These are phyloP conservation scores for Seriola aureovittata DNA, from an alignment of 2,113 vertebrate species.

Conservation along the genomic window DNA sequence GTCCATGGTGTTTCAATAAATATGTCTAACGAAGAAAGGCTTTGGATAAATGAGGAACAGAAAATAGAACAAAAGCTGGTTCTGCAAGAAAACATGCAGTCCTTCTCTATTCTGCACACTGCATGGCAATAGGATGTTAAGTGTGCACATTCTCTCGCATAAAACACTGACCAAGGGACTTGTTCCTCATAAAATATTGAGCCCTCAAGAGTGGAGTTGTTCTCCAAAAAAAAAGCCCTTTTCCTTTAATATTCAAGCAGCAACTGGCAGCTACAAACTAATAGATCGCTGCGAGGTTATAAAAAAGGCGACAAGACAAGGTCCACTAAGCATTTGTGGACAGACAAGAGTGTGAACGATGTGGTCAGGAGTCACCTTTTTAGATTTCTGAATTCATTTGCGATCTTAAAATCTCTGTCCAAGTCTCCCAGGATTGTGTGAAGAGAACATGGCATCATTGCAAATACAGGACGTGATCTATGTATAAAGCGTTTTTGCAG, in stretches of 20 bases:
- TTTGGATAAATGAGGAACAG: background rate
- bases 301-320: background rate
- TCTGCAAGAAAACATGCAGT: constrained; percentile 9
- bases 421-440: constrained; percentile 1
- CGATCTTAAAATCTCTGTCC: constrained; percentile 1
- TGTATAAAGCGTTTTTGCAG: constrained; percentile 28
- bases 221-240: constrained; percentile 35
- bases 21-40: background rate
- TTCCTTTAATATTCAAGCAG: constrained; percentile 50
- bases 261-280: constrained; percentile 15
- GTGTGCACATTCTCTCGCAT: constrained; percentile 15
- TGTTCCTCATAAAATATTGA: constrained; percentile 69
- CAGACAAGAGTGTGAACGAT: background rate
- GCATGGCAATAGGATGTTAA: constrained; percentile 8
- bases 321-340: background rate
- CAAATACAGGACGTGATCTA: constrained; percentile 18
- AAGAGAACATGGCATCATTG: constrained; percentile 41
- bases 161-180: constrained; percentile 53
- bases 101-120: constrained; percentile 4
- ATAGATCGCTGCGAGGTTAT: constrained; percentile 13
- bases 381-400: background rate
- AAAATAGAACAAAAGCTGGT: background rate
- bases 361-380: constrained; percentile 8
- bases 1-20: background rate
- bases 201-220: constrained; percentile 41